Conservation (phyloP, 2,888 invertebrate genomes). For the Euspilapteryx auroguttella region DNA sequence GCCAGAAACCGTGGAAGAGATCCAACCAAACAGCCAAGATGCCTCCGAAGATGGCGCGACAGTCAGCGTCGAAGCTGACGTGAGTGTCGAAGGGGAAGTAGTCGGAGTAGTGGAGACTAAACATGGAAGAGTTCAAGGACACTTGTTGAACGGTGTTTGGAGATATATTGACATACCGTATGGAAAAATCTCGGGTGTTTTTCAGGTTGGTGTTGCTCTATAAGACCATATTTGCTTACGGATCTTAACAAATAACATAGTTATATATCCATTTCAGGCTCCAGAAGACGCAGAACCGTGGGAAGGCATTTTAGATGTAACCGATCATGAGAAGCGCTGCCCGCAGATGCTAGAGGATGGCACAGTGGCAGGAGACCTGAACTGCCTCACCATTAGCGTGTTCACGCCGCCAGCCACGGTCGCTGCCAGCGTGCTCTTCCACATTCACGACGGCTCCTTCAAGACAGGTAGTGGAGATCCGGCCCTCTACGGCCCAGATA, state of each 20-base stretch:
- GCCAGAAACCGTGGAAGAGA: too few species aligned
- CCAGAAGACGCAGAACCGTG: constrained; percentile 8
- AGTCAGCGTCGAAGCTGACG: too few species aligned
- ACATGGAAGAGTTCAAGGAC: constrained; percentile 5
- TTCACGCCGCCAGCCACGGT: constrained; percentile 17
- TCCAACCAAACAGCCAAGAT: too few species aligned
- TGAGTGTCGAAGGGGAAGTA: background rate
- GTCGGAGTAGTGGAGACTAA: constrained; percentile 2
- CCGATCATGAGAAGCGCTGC: constrained; percentile 20
- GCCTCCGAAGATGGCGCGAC: too few species aligned
- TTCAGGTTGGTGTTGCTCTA: constrained; percentile 17
- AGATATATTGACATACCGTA: constrained; percentile 19
- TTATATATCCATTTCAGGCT: too few species aligned
- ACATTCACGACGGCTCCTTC: constrained; percentile 39
- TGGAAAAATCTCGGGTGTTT: constrained; percentile 16
- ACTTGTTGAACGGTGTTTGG: constrained; percentile 2
- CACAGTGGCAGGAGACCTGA: constrained; percentile 14
- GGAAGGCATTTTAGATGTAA: constrained; percentile 12
- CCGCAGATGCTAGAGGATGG: constrained; percentile 21
- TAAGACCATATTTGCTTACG: background rate
- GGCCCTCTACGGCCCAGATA: constrained; percentile 28
- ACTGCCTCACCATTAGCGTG: constrained; percentile 40
- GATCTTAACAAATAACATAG: too few species aligned
- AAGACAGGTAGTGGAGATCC: constrained; percentile 29
- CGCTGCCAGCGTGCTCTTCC: constrained; percentile 24